A percentile compares a stretch with the other conserved stretches of the same genome.
Evolutionary conservation across 1,140 invertebrate genomes (phyloP).

Genomic region (Drosophila bifasciata): DNA sequence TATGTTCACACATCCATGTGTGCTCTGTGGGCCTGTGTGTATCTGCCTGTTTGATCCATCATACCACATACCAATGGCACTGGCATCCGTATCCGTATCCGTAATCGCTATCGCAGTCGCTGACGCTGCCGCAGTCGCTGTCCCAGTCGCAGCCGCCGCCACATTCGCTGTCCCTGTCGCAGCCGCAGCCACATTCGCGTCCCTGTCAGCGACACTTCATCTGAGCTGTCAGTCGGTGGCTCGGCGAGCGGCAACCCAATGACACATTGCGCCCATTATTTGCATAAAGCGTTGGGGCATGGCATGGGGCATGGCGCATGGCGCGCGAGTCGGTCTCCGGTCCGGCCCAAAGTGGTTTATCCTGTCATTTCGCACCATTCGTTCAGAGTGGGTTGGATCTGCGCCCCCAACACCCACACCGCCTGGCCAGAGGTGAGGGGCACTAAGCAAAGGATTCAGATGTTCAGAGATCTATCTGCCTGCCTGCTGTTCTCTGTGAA

Average conservation of each 20-base stretch:
- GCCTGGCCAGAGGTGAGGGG: neutral
- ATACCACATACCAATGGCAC: slow-evolving; percentile 7
- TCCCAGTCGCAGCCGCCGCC: no score
- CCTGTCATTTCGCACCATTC: slow-evolving; percentile 38
- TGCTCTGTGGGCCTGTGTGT: slow-evolving; percentile 2
- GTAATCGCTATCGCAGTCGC: no score
- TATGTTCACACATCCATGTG: slow-evolving; percentile 39
- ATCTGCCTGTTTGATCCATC: slow-evolving; percentile 23
- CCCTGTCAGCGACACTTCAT: slow-evolving; percentile 64
- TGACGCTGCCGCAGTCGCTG: no score
- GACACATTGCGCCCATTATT: slow-evolving; percentile 79
- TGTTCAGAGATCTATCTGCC: no score
- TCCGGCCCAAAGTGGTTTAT: slow-evolving; percentile 64
- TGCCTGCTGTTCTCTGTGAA: no score
- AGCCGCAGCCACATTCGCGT: slow-evolving; percentile 30
- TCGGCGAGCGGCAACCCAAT: slow-evolving; percentile 34
- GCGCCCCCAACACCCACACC: no score
- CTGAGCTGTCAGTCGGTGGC: slow-evolving; percentile 64
- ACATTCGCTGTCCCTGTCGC: no score
- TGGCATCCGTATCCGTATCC: slow-evolving; percentile 19
- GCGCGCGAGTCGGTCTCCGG: slow-evolving; percentile 25
- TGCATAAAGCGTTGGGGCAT: slow-evolving; percentile 51
- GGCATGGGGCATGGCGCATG: no score
- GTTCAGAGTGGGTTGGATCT: slow-evolving; percentile 13
- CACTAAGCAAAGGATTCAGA: no score